phyloP scores from a whole-genome alignment of 2,888 invertebrate species.

The Julus scanicus region DNA sequence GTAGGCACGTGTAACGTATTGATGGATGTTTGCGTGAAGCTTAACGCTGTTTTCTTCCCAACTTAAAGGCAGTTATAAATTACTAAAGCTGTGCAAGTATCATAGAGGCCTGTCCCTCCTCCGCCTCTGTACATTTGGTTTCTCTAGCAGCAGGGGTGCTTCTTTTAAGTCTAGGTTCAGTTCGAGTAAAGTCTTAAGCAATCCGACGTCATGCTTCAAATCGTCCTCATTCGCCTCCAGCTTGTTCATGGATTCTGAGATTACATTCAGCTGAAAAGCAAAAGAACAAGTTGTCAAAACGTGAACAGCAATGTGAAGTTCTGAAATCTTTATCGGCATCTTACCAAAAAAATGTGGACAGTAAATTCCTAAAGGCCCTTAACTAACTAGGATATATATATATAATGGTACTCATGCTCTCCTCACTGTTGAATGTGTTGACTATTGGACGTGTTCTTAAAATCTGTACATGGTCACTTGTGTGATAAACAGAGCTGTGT shows the following conservation, averaged over 20 bases:
- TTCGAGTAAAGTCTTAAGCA: not conserved
- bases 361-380: no score
- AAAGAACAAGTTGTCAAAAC: no score
- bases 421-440: no score
- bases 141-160: not conserved
- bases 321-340: no score
- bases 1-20: conserved; percentile 19
- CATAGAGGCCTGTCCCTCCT: not conserved
- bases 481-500: no score
- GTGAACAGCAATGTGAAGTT: no score
- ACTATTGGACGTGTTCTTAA: no score
- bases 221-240: not conserved
- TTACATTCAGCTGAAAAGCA: not conserved
- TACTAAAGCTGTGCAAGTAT: not conserved
- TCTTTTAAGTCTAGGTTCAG: not conserved
- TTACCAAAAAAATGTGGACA: not conserved
- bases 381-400: no score
- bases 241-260: not conserved
- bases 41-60: not conserved
- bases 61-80: not conserved
- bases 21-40: not conserved
- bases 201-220: not conserved
- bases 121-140: not conserved
- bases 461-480: no score
- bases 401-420: no score